Conservation (phyloP, 2,797 vertebrate genomes). For the Petrocephalus schoutedeni region DNA sequence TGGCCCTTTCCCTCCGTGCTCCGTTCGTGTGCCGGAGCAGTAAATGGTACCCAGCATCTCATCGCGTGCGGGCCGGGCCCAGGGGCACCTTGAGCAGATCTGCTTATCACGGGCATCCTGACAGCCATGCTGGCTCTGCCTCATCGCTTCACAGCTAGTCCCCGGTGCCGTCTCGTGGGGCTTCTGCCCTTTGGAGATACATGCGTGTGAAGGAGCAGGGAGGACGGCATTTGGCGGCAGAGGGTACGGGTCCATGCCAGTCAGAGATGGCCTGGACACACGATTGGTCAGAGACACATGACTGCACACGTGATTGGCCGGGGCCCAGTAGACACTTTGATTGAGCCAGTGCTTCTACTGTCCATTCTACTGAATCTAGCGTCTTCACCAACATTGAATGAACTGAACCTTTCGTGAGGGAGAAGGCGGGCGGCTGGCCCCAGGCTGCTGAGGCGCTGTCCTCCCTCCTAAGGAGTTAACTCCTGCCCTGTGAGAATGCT, state of each 20-base stretch:
- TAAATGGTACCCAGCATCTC: neutral
- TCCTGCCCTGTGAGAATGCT: neutral
- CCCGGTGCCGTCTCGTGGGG: neutral
- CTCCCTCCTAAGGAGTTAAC: constrained; percentile 15
- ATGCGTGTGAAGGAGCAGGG: neutral
- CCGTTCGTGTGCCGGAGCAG: neutral
- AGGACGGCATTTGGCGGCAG: neutral
- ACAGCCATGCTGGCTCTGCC: neutral
- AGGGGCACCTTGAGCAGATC: neutral
- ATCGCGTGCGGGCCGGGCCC: neutral
- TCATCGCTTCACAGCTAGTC: neutral
- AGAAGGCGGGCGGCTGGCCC: neutral
- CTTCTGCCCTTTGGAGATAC: neutral
- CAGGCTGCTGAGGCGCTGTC: neutral
- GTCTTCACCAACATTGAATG: neutral
- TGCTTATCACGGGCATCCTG: neutral
- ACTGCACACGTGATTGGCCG: neutral
- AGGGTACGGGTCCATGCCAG: neutral
- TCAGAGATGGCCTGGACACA: neutral
- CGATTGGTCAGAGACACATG: neutral
- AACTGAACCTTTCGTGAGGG: neutral
- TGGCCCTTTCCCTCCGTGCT: neutral
- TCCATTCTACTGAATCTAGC: too few relatives aligned
- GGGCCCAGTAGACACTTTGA: neutral
- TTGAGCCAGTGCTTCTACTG: neutral